phyloP scores from a whole-genome alignment of 2,113 vertebrate genomes.

The Acinonyx jubatus region DNA sequence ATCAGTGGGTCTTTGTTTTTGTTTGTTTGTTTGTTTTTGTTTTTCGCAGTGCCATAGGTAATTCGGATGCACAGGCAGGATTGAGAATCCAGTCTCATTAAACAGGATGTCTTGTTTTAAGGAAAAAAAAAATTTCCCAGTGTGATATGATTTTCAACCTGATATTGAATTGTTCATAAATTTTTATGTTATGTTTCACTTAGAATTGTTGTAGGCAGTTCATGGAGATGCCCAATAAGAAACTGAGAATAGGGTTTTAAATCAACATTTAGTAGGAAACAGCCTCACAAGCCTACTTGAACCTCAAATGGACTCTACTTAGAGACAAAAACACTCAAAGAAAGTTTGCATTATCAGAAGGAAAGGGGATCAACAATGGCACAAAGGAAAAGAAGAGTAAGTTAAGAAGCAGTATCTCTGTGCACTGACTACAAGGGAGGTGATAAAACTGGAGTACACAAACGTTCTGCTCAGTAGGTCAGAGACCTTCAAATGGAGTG shows the following conservation, averaged over 20 bases:
- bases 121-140: not conserved
- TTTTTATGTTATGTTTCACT: not conserved
- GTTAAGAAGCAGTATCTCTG: not conserved
- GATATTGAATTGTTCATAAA: not conserved
- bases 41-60: not conserved
- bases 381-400: not conserved
- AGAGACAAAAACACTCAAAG: not conserved
- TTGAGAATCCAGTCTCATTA: not conserved
- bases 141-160: not conserved
- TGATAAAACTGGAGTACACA: not conserved
- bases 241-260: not conserved
- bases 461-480: not conserved
- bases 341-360: not conserved
- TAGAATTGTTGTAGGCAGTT: not conserved
- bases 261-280: not conserved
- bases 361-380: not conserved
- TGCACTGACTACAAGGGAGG: not conserved
- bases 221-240: not conserved
- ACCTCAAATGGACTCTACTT: not conserved
- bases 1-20: not conserved
- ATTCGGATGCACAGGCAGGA: not conserved
- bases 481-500: not conserved
- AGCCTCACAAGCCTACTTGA: not conserved
- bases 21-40: not conserved
- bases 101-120: slow-evolving; percentile 29